Evolutionary conservation across 2,113 vertebrate genomes (phyloP).

Genomic region (Scalopus aquaticus): DNA sequence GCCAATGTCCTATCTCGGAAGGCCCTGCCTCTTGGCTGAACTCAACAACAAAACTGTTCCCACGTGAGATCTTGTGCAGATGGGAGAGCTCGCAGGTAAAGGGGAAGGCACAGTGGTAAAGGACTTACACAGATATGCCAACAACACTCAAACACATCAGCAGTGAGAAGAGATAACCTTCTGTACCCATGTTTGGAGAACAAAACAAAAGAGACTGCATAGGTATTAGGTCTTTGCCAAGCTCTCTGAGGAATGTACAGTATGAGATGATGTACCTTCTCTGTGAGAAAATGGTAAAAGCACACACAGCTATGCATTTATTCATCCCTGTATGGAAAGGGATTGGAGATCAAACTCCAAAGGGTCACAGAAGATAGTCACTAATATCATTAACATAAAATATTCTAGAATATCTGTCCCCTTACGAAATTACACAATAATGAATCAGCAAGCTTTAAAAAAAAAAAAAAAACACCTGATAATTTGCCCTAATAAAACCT

Average conservation of each 20-base stretch:
- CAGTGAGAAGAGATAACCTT: neutral
- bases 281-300: neutral
- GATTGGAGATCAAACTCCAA: neutral
- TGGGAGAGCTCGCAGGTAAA: neutral
- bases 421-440: neutral
- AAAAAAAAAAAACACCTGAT: neutral
- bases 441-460: neutral
- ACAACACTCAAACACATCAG: neutral
- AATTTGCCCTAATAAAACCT: neutral
- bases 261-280: neutral
- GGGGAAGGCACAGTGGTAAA: neutral
- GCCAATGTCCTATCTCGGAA: neutral
- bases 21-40: neutral
- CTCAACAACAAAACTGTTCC: neutral
- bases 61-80: conserved; percentile 15
- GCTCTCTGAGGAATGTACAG: neutral
- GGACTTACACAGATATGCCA: neutral
- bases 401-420: neutral
- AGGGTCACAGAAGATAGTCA: neutral
- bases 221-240: neutral
- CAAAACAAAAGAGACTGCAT: neutral
- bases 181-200: neutral
- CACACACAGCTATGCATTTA: neutral
- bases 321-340: neutral
- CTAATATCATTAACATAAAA: neutral